phyloP scores from a whole-genome alignment of 2,888 invertebrate genomes.

The Saturnia japonica region DNA sequence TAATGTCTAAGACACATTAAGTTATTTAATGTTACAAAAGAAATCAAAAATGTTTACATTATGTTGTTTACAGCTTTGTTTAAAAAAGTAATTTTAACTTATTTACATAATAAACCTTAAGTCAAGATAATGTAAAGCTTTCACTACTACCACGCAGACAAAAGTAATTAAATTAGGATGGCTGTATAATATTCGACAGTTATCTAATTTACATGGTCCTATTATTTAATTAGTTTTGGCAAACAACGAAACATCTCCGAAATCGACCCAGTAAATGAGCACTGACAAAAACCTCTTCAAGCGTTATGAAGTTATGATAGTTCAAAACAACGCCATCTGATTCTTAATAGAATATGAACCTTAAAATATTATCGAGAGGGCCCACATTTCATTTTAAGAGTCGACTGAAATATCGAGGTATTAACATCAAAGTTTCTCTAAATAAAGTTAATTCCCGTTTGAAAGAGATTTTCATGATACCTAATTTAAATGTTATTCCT shows the following conservation, averaged over 20 bases:
- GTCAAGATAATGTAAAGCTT: not conserved
- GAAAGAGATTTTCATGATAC: not conserved
- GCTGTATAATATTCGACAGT: not conserved
- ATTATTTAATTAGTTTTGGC: constrained; percentile 50
- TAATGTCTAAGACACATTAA: no score
- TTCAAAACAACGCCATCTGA: not conserved
- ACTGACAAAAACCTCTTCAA: not conserved
- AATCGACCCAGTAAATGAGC: constrained; percentile 32
- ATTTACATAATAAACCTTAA: not conserved
- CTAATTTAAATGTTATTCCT: not conserved
- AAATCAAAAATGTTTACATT: no score
- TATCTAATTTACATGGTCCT: constrained; percentile 28
- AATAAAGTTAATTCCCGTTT: not conserved
- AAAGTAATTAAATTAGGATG: not conserved
- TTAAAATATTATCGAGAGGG: not conserved
- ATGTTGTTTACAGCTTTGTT: no score
- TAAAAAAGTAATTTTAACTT: not conserved
- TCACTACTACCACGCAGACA: not conserved
- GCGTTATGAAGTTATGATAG: not conserved
- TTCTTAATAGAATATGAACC: not conserved
- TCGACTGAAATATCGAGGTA: not conserved
- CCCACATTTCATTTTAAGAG: not conserved
- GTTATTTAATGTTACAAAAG: no score
- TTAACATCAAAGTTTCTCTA: not conserved
- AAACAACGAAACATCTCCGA: constrained; percentile 41